Percentiles rank a stretch among this genome's conserved stretches.
Evolutionary conservation across 2,888 invertebrate genomes (phyloP).

Genomic region (Drosophila sordidula): DNA sequence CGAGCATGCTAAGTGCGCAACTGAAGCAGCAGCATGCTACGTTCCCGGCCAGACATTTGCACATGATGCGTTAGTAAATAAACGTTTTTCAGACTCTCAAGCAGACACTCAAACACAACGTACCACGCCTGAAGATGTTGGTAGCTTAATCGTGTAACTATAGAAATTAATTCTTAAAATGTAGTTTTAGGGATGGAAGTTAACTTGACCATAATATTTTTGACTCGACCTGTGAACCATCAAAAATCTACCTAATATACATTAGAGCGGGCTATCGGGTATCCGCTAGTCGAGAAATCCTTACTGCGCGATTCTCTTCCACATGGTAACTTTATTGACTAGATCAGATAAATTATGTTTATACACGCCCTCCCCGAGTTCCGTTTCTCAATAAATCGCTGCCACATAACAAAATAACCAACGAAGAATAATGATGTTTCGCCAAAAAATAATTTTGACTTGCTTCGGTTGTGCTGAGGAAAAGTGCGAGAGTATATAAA

Average conservation of each 20-base stretch:
- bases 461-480: conserved; percentile 12
- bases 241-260: too few relatives aligned
- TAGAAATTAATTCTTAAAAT: too few relatives aligned
- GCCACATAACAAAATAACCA: conserved; percentile 53
- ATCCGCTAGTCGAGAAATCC: neutral
- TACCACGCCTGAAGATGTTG: conserved; percentile 49
- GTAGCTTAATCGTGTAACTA: too few relatives aligned
- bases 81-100: conserved; percentile 2
- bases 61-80: conserved; percentile 61
- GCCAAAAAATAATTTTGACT: conserved; percentile 36
- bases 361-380: neutral
- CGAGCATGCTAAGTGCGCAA: conserved; percentile 77
- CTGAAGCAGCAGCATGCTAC: conserved; percentile 81
- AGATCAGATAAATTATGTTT: neutral
- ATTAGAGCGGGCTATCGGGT: too few relatives aligned
- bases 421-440: conserved; percentile 64
- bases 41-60: conserved; percentile 80
- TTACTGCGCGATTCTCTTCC: neutral
- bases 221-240: too few relatives aligned
- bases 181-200: too few relatives aligned
- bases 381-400: conserved; percentile 34
- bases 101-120: conserved; percentile 50
- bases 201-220: too few relatives aligned
- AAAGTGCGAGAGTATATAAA: conserved; percentile 58
- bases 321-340: neutral